Evolutionary conservation across 1,140 invertebrate species (phyloP).

Genomic region (Ceratina australensis): DNA sequence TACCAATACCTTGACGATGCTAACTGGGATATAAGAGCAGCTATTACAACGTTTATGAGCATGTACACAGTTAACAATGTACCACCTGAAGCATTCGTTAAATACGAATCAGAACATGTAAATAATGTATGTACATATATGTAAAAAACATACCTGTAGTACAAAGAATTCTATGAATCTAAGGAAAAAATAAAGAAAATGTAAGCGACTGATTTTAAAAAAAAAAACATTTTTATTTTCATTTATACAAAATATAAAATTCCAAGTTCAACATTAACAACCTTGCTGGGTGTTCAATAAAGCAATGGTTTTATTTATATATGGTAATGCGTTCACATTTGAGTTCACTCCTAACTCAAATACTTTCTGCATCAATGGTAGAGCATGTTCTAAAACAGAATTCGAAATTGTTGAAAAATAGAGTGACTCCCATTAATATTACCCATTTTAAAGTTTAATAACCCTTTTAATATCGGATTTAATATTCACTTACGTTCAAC

Average conservation of each 20-base stretch:
- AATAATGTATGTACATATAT: neutral
- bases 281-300: slow-evolving; percentile 91
- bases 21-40: slow-evolving; percentile 73
- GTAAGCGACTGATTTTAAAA: neutral
- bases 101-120: too few species aligned
- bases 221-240: slow-evolving; percentile 33
- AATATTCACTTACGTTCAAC: too few species aligned
- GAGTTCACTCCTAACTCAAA: slow-evolving; percentile 91
- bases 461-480: too few species aligned
- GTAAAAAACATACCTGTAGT: neutral
- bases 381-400: slow-evolving; percentile 86
- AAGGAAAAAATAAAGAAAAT: neutral
- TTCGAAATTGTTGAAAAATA: neutral
- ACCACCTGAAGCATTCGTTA: slow-evolving; percentile 70
- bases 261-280: slow-evolving; percentile 79
- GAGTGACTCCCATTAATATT: too few species aligned
- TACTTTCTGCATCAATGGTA: slow-evolving; percentile 87
- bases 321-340: slow-evolving; percentile 87
- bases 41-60: slow-evolving; percentile 73
- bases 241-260: slow-evolving; percentile 57
- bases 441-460: too few species aligned
- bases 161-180: neutral
- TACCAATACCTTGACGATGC: slow-evolving; percentile 67
- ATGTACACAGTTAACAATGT: slow-evolving; percentile 74
- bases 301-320: slow-evolving; percentile 89